These are phyloP conservation scores for Stomorhina lunata DNA, from an alignment of 2,888 invertebrate species.

Conservation along the genomic window DNA sequence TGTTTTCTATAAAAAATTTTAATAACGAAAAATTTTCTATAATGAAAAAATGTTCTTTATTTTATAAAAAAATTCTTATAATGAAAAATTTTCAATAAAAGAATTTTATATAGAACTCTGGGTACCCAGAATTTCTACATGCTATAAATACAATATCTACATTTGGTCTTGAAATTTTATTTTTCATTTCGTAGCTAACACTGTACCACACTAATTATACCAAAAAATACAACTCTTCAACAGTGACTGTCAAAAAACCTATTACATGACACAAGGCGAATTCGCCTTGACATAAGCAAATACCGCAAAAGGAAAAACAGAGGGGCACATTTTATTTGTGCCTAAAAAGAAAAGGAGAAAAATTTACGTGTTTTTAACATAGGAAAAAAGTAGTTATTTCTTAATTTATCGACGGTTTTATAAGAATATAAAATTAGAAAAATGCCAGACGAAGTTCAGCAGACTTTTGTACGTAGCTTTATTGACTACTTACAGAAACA, in stretches of 20 bases:
- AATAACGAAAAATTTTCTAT: no score
- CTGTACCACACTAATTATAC: background rate
- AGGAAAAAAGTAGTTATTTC: background rate
- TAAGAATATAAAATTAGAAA: constrained; percentile 7
- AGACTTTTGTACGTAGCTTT: constrained; percentile 78
- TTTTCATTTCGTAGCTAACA: no score
- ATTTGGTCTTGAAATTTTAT: no score
- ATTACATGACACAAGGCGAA: constrained; percentile 42
- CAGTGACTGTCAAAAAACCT: background rate
- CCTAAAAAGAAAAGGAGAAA: constrained; percentile 9
- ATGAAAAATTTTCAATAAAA: no score
- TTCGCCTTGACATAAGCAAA: background rate
- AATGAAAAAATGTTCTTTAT: no score
- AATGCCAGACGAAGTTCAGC: constrained; percentile 78
- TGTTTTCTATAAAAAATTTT: no score
- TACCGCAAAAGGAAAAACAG: constrained; percentile 17
- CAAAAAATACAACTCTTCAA: constrained; percentile 23
- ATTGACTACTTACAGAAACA: constrained; percentile 77
- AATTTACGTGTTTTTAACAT: constrained; percentile 35
- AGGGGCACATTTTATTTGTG: constrained; percentile 43
- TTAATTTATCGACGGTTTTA: background rate
- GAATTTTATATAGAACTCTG: no score
- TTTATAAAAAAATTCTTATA: no score
- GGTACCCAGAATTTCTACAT: no score
- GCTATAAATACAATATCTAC: background rate